These are phyloP conservation scores for Drepana falcataria DNA, from an alignment of 2,888 invertebrate species.

Conservation along the genomic window DNA sequence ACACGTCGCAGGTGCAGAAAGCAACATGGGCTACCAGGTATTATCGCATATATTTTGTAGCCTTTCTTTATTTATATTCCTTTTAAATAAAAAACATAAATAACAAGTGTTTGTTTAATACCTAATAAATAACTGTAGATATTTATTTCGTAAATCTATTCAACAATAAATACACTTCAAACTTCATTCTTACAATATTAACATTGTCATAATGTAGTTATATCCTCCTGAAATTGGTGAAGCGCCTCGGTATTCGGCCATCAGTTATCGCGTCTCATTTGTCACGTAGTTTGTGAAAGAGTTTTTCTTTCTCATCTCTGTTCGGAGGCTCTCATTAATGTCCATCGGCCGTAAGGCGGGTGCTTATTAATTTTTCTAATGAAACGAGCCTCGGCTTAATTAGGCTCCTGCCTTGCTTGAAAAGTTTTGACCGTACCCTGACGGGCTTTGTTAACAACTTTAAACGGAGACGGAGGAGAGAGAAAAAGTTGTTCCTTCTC, in stretches of 20 bases:
- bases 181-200: neutral
- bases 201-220: neutral
- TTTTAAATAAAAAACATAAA: too few relatives aligned
- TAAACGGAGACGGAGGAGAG: slow-evolving; percentile 40
- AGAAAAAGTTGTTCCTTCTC: slow-evolving; percentile 45
- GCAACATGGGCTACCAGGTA: too few relatives aligned
- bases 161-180: neutral
- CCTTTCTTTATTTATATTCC: too few relatives aligned
- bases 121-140: too few relatives aligned
- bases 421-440: slow-evolving; percentile 59
- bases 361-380: slow-evolving; percentile 60
- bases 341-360: slow-evolving; percentile 21
- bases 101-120: too few relatives aligned
- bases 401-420: slow-evolving; percentile 40
- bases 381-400: slow-evolving; percentile 44
- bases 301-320: slow-evolving; percentile 27
- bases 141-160: too few relatives aligned
- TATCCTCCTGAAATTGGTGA: neutral
- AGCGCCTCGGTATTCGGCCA: neutral
- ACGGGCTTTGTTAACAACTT: slow-evolving; percentile 47
- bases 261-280: slow-evolving; percentile 20
- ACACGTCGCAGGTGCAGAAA: too few relatives aligned
- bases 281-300: slow-evolving; percentile 30
- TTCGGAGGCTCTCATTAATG: slow-evolving; percentile 31
- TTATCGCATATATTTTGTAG: too few relatives aligned